phyloP scores from a whole-genome alignment of 2,888 invertebrate genomes.

The Aphidius colemani region DNA sequence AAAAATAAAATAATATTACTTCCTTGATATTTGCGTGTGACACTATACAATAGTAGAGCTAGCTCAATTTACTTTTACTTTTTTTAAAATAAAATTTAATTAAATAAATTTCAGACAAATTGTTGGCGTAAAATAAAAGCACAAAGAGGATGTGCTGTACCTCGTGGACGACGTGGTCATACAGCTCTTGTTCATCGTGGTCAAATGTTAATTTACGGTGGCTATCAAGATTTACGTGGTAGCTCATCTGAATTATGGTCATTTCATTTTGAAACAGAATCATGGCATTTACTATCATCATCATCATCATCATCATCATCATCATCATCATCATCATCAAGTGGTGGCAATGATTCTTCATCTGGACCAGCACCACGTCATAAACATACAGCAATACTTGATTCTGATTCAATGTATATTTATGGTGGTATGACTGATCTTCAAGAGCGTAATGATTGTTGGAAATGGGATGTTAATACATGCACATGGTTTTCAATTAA shows the following conservation, averaged over 20 bases:
- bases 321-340: slow-evolving; percentile 60
- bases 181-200: slow-evolving; percentile 79
- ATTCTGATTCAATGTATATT: slow-evolving; percentile 80
- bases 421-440: slow-evolving; percentile 89
- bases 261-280: slow-evolving; percentile 83
- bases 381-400: slow-evolving; percentile 82
- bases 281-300: slow-evolving; percentile 70
- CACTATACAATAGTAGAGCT: too few relatives aligned
- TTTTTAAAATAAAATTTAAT: too few relatives aligned
- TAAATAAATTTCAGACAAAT: slow-evolving; percentile 60
- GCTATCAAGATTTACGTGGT: slow-evolving; percentile 83
- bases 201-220: slow-evolving; percentile 84
- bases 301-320: slow-evolving; percentile 48
- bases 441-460: slow-evolving; percentile 75
- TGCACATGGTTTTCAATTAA: slow-evolving; percentile 66
- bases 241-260: slow-evolving; percentile 87
- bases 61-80: not conserved
- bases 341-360: slow-evolving; percentile 20
- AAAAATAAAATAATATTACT: not conserved
- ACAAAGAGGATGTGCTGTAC: slow-evolving; percentile 65
- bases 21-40: not conserved
- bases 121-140: slow-evolving; percentile 67
- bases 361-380: slow-evolving; percentile 72
- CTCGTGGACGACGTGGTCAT: slow-evolving; percentile 83
- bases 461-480: slow-evolving; percentile 73